These are phyloP conservation scores for Ammodramus savannarum DNA, from an alignment of 2,113 vertebrate genomes.

Conservation along the genomic window DNA sequence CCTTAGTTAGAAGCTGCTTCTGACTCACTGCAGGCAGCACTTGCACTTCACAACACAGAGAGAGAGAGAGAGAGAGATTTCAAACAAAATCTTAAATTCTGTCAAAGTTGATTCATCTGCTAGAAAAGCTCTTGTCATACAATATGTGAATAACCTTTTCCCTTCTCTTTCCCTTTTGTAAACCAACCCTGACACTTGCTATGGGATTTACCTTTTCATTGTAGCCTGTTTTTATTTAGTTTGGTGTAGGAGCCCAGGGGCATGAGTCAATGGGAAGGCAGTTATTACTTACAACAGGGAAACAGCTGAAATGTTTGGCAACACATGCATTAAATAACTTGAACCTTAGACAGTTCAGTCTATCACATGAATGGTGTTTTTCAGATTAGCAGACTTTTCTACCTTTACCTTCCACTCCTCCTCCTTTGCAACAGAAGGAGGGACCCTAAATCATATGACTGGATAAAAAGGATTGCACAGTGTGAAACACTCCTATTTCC, in stretches of 20 bases:
- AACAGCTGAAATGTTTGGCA: background rate
- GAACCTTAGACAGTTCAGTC: background rate
- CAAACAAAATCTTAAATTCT: background rate
- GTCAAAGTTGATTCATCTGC: slow-evolving; percentile 12
- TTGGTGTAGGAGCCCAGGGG: background rate
- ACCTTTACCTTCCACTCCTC: background rate
- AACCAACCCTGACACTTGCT: slow-evolving; percentile 26
- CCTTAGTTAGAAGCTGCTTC: background rate
- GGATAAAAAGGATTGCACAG: background rate
- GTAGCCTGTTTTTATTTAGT: slow-evolving; percentile 25
- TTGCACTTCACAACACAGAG: background rate
- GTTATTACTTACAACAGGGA: background rate
- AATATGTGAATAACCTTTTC: slow-evolving; percentile 19
- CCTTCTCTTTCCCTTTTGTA: background rate
- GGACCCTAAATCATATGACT: background rate
- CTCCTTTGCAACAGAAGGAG: background rate
- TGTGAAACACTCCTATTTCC: accelerated
- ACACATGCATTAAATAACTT: background rate
- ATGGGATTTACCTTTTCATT: slow-evolving; percentile 44
- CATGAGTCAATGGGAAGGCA: background rate
- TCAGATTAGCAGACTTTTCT: background rate
- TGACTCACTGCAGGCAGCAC: accelerated
- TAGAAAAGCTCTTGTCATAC: background rate
- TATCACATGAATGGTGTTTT: background rate
- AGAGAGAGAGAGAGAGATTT: background rate